phyloP scores from a whole-genome alignment of 2,113 vertebrate genomes.

The Nothoprocta pentlandii region DNA sequence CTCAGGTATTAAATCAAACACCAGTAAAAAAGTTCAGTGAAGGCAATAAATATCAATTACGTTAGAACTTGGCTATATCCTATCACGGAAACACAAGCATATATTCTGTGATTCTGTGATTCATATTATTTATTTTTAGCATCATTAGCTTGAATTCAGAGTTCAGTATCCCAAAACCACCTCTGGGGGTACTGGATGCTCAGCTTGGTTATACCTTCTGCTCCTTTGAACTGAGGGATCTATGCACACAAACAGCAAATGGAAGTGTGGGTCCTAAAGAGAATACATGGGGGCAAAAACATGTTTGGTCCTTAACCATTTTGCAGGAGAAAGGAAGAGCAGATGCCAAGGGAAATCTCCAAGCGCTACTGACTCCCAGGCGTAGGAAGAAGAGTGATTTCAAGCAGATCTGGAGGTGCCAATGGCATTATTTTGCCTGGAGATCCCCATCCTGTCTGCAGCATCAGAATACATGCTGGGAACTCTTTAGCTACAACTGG shows the following conservation, averaged over 20 bases:
- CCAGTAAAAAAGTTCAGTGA: background rate
- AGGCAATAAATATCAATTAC: background rate
- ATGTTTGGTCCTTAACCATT: background rate
- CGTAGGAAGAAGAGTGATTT: background rate
- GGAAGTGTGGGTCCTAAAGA: background rate
- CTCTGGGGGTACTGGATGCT: background rate
- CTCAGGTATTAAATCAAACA: slow-evolving; percentile 1
- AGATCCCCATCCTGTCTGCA: slow-evolving; percentile 35
- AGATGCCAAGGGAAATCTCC: slow-evolving; percentile 23
- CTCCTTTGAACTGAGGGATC: background rate
- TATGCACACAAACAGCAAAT: background rate
- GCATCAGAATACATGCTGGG: slow-evolving; percentile 31
- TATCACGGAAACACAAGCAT: background rate
- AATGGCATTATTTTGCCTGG: slow-evolving; percentile 33
- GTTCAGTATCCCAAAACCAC: background rate
- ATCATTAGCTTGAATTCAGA: background rate
- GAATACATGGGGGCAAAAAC: background rate
- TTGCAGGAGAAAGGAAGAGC: slow-evolving; percentile 1
- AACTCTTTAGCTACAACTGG: slow-evolving; percentile 43
- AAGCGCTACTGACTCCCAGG: background rate
- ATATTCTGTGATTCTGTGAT: too few relatives aligned
- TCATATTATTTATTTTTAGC: slow-evolving; percentile 5
- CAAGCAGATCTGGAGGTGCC: slow-evolving; percentile 25
- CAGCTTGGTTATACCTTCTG: background rate
- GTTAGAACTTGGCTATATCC: background rate